These are phyloP conservation scores for Zoroaster sp. DNA, from an alignment of 53 echinoderm and acorn worm species.

Conservation along the genomic window DNA sequence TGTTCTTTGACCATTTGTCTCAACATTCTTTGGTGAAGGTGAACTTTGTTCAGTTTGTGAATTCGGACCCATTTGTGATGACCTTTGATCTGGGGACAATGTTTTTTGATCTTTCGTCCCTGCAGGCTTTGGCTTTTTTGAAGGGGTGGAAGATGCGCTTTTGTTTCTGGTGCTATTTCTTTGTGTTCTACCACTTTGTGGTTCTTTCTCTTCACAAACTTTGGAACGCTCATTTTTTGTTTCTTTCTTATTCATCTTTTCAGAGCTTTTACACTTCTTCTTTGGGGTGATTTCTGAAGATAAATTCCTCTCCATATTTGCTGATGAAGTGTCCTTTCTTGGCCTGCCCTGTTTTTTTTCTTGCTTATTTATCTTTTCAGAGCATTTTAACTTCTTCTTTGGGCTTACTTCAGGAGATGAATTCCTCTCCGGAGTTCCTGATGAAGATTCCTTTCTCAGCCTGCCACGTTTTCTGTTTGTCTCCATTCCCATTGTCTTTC, in stretches of 20 bases:
- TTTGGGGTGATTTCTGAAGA: neutral
- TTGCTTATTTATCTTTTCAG: neutral
- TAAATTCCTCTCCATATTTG: neutral
- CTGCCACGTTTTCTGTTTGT: neutral
- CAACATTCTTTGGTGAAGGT: neutral
- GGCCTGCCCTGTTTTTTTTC: neutral
- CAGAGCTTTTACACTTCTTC: neutral
- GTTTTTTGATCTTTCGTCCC: too few relatives aligned
- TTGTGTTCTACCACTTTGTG: neutral
- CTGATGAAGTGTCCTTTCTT: neutral
- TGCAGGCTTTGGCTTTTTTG: neutral
- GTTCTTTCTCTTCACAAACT: neutral
- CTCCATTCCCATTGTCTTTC: neutral
- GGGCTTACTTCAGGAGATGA: neutral
- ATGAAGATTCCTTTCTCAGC: neutral
- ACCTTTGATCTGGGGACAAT: neutral
- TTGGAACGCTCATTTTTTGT: neutral
- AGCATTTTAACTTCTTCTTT: neutral
- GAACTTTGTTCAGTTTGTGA: neutral
- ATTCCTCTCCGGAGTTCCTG: neutral
- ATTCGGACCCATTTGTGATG: too few relatives aligned
- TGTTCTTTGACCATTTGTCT: neutral
- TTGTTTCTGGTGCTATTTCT: neutral
- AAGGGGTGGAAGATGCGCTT: neutral
- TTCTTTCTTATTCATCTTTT: neutral